Evolutionary conservation across 2,888 invertebrate species (phyloP).

Genomic region (Sarcophaga rosellei): DNA sequence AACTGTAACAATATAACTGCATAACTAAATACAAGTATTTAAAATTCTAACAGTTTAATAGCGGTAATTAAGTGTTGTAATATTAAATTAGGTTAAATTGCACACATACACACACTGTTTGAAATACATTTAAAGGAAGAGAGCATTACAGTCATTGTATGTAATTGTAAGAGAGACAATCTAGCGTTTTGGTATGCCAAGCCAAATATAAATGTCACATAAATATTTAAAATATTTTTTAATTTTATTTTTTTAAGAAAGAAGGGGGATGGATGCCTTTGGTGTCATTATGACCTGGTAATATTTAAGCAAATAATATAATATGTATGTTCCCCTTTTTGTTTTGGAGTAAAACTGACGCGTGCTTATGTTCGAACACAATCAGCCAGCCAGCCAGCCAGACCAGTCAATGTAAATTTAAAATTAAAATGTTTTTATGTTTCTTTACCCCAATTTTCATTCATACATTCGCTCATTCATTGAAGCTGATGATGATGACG

Average conservation of each 20-base stretch:
- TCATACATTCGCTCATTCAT: neutral
- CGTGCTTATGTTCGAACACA: slow-evolving; percentile 47
- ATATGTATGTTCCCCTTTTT: slow-evolving; percentile 26
- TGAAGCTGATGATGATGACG: slow-evolving; percentile 9
- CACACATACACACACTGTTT: neutral
- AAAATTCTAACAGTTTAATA: slow-evolving; percentile 61
- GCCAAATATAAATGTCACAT: slow-evolving; percentile 55
- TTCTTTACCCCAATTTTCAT: slow-evolving; percentile 39
- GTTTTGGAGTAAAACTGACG: slow-evolving; percentile 19
- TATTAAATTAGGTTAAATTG: slow-evolving; percentile 57
- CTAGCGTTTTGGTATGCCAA: neutral
- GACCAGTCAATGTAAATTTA: slow-evolving; percentile 2
- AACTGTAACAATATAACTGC: slow-evolving; percentile 30
- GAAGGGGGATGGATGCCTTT: neutral
- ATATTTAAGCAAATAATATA: slow-evolving; percentile 9
- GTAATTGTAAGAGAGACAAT: neutral
- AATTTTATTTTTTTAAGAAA: neutral
- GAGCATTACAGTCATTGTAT: too few relatives aligned
- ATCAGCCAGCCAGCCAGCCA: neutral
- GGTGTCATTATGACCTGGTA: neutral
- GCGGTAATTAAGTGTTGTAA: slow-evolving; percentile 64
- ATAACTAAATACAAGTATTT: slow-evolving; percentile 26
- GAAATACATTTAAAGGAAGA: too few relatives aligned
- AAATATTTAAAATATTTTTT: slow-evolving; percentile 46
- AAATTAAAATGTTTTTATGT: slow-evolving; percentile 61